Evolutionary conservation across 2,888 invertebrate species (phyloP).

Genomic region (Drosophila kanekoi): DNA sequence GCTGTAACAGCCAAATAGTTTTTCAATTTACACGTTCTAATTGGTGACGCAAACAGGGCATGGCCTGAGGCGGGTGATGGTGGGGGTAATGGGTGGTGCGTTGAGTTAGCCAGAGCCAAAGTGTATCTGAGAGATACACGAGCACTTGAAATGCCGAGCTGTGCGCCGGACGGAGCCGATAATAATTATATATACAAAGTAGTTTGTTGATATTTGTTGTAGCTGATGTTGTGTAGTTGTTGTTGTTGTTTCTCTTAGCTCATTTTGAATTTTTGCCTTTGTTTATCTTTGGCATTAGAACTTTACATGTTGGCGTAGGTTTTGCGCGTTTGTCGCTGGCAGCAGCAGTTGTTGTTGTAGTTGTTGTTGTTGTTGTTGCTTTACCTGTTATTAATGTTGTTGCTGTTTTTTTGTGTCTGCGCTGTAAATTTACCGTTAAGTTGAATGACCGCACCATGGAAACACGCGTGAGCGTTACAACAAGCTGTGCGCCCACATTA

Average conservation of each 20-base stretch:
- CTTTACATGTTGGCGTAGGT: conserved; percentile 82
- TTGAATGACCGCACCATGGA: conserved; percentile 60
- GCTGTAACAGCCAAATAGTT: conserved; percentile 75
- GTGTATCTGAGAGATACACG: conserved; percentile 71
- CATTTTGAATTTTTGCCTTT: conserved; percentile 64
- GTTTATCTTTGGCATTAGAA: conserved; percentile 81
- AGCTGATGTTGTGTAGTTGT: conserved; percentile 23
- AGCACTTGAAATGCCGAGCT: conserved; percentile 50
- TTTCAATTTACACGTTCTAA: conserved; percentile 82
- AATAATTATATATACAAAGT: conserved; percentile 80
- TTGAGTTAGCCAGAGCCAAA: conserved; percentile 10
- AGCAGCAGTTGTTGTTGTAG: conserved; percentile 23
- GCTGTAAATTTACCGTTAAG: conserved; percentile 79
- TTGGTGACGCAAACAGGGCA: conserved; percentile 37
- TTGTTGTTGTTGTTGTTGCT: conserved; percentile 41
- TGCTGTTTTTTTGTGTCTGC: conserved; percentile 24
- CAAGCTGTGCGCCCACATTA: conserved; percentile 67
- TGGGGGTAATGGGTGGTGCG: neutral
- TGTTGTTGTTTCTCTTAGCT: conserved; percentile 44
- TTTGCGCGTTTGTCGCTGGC: conserved; percentile 34
- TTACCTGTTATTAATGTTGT: conserved; percentile 43
- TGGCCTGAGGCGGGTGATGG: neutral
- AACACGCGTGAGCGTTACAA: conserved; percentile 59
- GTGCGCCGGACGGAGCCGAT: conserved; percentile 48
- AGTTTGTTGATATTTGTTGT: conserved; percentile 77